Evolutionary conservation across 2,888 invertebrate species (phyloP), one percentile per base, ranked within the genome.

Genomic region (Cephalotes varians): DNA sequence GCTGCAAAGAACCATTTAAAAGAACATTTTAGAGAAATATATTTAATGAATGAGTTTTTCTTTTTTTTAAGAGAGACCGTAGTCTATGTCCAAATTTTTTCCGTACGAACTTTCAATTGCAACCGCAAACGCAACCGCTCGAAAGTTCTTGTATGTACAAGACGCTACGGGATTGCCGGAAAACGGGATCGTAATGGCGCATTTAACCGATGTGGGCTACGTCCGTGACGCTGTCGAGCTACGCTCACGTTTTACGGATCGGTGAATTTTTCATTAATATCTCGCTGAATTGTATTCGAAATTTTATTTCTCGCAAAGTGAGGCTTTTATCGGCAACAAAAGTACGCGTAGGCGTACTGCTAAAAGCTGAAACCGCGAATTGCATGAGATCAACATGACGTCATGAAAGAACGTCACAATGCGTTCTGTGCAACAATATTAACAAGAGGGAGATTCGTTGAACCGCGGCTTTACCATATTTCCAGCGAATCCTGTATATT

Each of bases 261-360:
- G 54, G 18, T 81, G 60, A 76, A 85, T 72, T 72, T 72, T 77
- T 85, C 58, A 77, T 83, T 49, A 83, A 77, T 58, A 77, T 9
- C 60, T 15, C 49, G n/a, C 12, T 47, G 25, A 7, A 80, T 80
- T 79, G 58, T 25, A 60, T 6, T 12, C 12, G 40, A 44, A 60
- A 72, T 72, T 72, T 80, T 40, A 72, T 72, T 34, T 1, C 47
- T 15, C 47, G 34, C n/a, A 18, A 0, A 18, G 15, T 7, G 5
- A 21, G 15, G 6, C 15, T 28, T 25, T 71, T 9, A 58, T 62
- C 25, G 28, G 10, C 9, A 10, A 6, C 25, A 58, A 76, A 47
- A 44, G 28, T 18, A 25, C 12, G 62, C 25, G 49, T 34, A 49
- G 49, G 10, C 15, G 6, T 37, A 34, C 4, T 12, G 10, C n/a